Percentiles rank a stretch among this genome's conserved stretches.
These are phyloP conservation scores for Horisme vitalbata DNA, from an alignment of 2,888 invertebrate genomes.

Conservation along the genomic window DNA sequence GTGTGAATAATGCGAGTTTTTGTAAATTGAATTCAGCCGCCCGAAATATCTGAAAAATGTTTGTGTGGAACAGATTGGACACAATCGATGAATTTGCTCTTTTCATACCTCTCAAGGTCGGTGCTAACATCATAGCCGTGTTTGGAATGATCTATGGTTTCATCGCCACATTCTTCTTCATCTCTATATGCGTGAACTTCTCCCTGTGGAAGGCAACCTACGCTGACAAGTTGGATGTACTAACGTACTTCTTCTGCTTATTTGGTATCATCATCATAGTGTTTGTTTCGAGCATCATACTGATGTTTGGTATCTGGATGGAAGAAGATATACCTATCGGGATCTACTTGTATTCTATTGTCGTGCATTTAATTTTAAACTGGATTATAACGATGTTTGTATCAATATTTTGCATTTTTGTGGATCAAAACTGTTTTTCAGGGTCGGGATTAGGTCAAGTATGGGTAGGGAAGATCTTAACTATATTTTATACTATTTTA, in stretches of 20 bases:
- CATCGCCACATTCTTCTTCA: too few species aligned
- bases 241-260: constrained; percentile 35
- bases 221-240: constrained; percentile 38
- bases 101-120: too few species aligned
- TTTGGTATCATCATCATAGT: constrained; percentile 32
- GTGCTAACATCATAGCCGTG: too few species aligned
- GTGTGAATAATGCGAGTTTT: too few species aligned
- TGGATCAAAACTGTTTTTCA: constrained; percentile 38
- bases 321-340: constrained; percentile 29
- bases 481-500: constrained; percentile 34
- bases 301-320: constrained; percentile 36
- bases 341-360: constrained; percentile 40
- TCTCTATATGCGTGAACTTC: constrained; percentile 36
- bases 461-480: constrained; percentile 28
- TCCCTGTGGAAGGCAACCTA: constrained; percentile 40
- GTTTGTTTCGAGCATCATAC: constrained; percentile 37
- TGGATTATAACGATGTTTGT: constrained; percentile 35
- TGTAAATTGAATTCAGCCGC: too few species aligned
- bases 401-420: constrained; percentile 38
- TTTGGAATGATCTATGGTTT: too few species aligned
- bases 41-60: too few species aligned
- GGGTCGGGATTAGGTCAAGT: constrained; percentile 33
- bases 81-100: too few species aligned
- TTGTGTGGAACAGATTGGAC: too few species aligned
- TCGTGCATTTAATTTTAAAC: constrained; percentile 38